These are phyloP conservation scores for Lepidurus arcticus DNA, from an alignment of 1,140 invertebrate genomes.

Conservation along the genomic window DNA sequence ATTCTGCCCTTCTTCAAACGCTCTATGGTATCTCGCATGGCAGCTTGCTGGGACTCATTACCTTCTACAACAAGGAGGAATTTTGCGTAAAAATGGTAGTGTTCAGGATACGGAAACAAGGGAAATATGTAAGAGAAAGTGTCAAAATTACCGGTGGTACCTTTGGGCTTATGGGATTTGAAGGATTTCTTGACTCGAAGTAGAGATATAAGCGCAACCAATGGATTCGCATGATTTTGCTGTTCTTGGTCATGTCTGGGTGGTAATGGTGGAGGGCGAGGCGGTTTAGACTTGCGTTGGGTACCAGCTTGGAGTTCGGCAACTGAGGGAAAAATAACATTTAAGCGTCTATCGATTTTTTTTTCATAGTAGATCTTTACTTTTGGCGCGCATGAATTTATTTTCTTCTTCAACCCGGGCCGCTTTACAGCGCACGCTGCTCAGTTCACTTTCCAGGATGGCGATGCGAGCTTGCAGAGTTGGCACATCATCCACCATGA, in stretches of 20 bases:
- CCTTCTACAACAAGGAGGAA: background rate
- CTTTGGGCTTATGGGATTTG: background rate
- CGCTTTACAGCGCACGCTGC: background rate
- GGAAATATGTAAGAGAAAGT: background rate
- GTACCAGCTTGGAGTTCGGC: background rate
- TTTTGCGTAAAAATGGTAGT: background rate
- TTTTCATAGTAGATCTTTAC: background rate
- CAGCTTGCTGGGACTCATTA: background rate
- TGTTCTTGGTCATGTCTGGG: background rate
- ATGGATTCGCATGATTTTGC: background rate
- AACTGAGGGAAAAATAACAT: background rate
- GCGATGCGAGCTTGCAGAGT: background rate
- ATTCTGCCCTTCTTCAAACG: constrained; percentile 1
- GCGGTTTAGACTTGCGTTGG: background rate
- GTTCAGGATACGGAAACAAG: background rate
- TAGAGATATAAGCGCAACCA: background rate
- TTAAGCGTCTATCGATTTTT: background rate
- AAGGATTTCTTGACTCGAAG: constrained; percentile 1
- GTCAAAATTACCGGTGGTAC: background rate
- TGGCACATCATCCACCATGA: background rate
- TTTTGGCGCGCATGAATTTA: background rate
- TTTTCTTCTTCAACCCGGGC: background rate
- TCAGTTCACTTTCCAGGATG: background rate
- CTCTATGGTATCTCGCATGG: background rate
- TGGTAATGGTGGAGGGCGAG: background rate